phyloP scores from a whole-genome alignment of 1,140 invertebrate genomes.

The Mactra quadrangularis region DNA sequence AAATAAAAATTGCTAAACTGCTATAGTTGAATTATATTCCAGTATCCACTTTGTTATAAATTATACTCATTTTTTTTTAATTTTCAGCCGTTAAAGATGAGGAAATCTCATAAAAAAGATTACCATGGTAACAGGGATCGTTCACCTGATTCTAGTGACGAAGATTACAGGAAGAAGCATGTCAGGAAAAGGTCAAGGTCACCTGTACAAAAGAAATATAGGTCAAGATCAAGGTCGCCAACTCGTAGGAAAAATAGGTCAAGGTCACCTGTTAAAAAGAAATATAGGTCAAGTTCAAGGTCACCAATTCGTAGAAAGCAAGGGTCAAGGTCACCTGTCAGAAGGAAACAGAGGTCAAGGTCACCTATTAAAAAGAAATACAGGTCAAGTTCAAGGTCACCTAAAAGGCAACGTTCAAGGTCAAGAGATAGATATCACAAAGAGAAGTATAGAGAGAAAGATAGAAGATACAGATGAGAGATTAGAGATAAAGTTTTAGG shows the following conservation, averaged over 20 bases:
- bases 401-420: neutral
- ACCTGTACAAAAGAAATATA: constrained; percentile 42
- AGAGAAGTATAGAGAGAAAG: constrained; percentile 52
- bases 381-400: constrained; percentile 19
- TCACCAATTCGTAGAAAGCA: constrained; percentile 44
- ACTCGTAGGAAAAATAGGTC: constrained; percentile 34
- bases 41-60: neutral
- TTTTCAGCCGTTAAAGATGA: constrained; percentile 7
- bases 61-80: neutral
- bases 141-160: neutral
- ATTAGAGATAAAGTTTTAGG: too few species aligned
- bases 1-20: too few species aligned
- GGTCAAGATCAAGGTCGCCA: constrained; percentile 37
- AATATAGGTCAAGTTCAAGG: neutral
- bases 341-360: constrained; percentile 29
- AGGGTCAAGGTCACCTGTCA: constrained; percentile 58
- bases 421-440: constrained; percentile 44
- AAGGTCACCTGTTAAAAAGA: constrained; percentile 1
- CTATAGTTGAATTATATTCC: too few species aligned
- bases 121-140: constrained; percentile 3
- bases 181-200: constrained; percentile 58
- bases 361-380: constrained; percentile 22
- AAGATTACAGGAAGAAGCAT: neutral
- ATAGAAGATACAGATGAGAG: constrained; percentile 18
- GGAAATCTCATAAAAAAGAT: constrained; percentile 22